A percentile compares a stretch with the other conserved stretches of the same genome.
Conservation (phyloP, 2,113 vertebrate genomes). For the human (Homo sapiens) region GRCh38 chr12:71608001-71608500, state of each 20-base stretch:
- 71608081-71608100: conserved; percentile 47
- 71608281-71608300: conserved; percentile 2
- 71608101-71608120: neutral
- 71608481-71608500: neutral
- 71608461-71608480: conserved; percentile 29
- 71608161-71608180: neutral
- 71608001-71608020: conserved; percentile 76
- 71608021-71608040: conserved; percentile 61
- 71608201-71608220: neutral
- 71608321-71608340: conserved; percentile 19
- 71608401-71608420: neutral
- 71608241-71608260: conserved; percentile 36
- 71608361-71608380: conserved; percentile 2
- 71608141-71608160: neutral
- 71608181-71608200: neutral
- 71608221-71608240: neutral
- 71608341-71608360: neutral
- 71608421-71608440: neutral
- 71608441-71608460: neutral
- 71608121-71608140: neutral
- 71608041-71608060: conserved; percentile 57
- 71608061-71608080: conserved; percentile 46
- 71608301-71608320: conserved; percentile 24
- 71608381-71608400: neutral
- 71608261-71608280: conserved; percentile 40